Conservation (phyloP, 2,113 vertebrate genomes). For the Cyprinodon tularosa region DNA sequence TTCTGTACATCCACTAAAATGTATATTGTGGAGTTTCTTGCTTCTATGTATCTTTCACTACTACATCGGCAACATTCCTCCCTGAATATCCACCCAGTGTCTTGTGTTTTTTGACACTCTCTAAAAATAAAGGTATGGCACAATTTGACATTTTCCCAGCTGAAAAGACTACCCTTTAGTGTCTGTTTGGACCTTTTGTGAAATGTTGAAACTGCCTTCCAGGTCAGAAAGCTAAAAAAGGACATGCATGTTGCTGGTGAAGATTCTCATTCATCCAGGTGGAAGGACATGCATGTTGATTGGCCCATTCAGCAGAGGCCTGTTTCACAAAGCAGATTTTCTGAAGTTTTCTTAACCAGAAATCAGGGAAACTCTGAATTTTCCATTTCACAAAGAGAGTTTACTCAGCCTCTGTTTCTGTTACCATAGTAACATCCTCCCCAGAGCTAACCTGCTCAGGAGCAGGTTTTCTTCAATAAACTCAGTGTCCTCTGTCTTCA, state of each 20-base stretch:
- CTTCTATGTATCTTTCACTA: background rate
- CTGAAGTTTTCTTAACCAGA: no score
- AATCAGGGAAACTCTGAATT: no score
- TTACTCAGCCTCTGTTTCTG: no score
- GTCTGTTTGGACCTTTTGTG: background rate
- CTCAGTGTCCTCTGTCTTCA: no score
- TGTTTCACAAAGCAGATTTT: no score
- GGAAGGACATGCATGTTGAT: no score
- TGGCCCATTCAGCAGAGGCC: no score
- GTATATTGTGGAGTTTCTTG: background rate
- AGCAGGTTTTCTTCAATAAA: no score
- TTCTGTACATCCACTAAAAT: background rate
- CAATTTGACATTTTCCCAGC: background rate
- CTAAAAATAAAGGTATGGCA: background rate
- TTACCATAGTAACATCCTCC: no score
- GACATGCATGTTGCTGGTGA: background rate
- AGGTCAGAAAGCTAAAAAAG: background rate
- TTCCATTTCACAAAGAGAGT: no score
- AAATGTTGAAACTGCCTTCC: background rate
- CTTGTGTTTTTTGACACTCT: background rate
- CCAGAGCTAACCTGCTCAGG: no score
- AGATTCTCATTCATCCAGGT: no score
- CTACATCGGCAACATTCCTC: background rate
- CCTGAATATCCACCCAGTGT: background rate
- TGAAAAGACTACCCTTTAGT: background rate